Evolutionary conservation across 1,140 invertebrate species (phyloP).

Genomic region (Eumeta japonica): DNA sequence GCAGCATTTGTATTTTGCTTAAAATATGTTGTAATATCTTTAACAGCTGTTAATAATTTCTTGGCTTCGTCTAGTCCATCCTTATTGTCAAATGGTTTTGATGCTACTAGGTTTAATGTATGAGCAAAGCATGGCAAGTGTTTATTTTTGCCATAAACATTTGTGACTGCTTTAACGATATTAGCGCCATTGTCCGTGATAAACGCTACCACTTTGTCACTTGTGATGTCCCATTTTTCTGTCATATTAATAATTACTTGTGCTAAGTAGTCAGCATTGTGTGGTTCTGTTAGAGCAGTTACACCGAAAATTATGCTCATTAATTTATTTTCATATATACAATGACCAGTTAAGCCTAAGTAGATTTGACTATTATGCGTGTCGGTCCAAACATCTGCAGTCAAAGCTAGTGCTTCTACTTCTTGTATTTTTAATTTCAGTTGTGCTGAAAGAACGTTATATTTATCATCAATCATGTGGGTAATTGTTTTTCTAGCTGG

Average conservation of each 20-base stretch:
- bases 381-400: conserved; percentile 18
- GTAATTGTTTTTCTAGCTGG: conserved; percentile 14
- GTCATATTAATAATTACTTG: conserved; percentile 17
- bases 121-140: conserved; percentile 30
- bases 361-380: conserved; percentile 15
- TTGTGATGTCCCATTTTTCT: conserved; percentile 23
- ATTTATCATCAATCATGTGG: conserved; percentile 14
- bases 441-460: conserved; percentile 11
- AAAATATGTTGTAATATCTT: conserved; percentile 20
- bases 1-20: conserved; percentile 18
- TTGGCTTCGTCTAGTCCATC: conserved; percentile 16
- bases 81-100: conserved; percentile 15
- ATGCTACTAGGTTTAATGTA: conserved; percentile 25
- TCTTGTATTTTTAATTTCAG: conserved; percentile 15
- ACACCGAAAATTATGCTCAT: conserved; percentile 17
- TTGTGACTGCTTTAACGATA: conserved; percentile 29
- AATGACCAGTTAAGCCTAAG: conserved; percentile 17
- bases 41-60: conserved; percentile 19
- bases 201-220: conserved; percentile 27
- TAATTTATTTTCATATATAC: conserved; percentile 17
- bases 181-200: conserved; percentile 34
- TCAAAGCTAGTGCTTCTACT: too few species aligned
- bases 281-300: conserved; percentile 15
- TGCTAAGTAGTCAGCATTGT: conserved; percentile 26
- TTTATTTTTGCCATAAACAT: conserved; percentile 29